These are phyloP conservation scores for Spea hammondii DNA, from an alignment of 2,797 vertebrate species.

Conservation along the genomic window DNA sequence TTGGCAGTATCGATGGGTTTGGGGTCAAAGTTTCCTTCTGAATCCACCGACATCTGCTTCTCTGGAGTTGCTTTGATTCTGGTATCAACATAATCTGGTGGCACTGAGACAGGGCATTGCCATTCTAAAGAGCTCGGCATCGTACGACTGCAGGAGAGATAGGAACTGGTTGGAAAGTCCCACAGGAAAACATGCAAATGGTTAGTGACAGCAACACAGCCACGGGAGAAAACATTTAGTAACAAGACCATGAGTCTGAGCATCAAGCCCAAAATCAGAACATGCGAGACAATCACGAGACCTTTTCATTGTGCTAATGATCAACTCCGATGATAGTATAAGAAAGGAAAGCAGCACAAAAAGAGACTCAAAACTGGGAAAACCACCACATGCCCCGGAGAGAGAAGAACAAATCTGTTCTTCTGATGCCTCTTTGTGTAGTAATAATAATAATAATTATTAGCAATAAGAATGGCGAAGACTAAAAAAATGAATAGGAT, in stretches of 20 bases:
- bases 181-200: slow-evolving; percentile 63
- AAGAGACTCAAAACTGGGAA: too few relatives aligned
- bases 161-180: slow-evolving; percentile 69
- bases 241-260: slow-evolving; percentile 19
- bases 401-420: too few relatives aligned
- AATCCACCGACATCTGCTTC: slow-evolving; percentile 86
- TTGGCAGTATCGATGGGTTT: slow-evolving; percentile 89
- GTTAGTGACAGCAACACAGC: slow-evolving; percentile 60
- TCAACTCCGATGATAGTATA: too few relatives aligned
- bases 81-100: slow-evolving; percentile 92
- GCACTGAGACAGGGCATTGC: slow-evolving; percentile 96
- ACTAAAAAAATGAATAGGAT: too few relatives aligned
- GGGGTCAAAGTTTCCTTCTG: slow-evolving; percentile 96
- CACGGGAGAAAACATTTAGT: slow-evolving; percentile 50
- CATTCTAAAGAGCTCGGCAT: slow-evolving; percentile 95
- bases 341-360: too few relatives aligned
- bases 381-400: too few relatives aligned
- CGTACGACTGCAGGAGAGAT: slow-evolving; percentile 84
- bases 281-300: slow-evolving; percentile 4
- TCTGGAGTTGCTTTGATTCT: slow-evolving; percentile 81
- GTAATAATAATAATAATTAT: too few relatives aligned
- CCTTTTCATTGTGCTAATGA: too few relatives aligned
- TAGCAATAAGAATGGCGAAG: too few relatives aligned
- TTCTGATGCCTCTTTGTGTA: too few relatives aligned
- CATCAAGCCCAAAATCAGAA: neutral